Percentiles rank a stretch among this genome's conserved stretches.
phyloP scores from a whole-genome alignment of 2,888 invertebrate species.

The Vesta saturnalis region DNA sequence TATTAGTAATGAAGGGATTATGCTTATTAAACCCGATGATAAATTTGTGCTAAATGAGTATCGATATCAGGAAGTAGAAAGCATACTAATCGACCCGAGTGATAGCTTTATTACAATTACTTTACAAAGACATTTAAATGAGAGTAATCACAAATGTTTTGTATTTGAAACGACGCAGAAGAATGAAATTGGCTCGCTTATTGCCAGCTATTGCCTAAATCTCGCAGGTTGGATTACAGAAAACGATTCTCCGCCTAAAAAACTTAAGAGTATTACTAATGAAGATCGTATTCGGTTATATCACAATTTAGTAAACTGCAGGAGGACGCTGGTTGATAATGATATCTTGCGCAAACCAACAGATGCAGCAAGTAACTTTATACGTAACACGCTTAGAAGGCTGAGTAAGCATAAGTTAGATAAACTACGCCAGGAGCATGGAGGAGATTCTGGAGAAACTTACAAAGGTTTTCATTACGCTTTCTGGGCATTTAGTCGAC shows the following conservation, averaged over 20 bases:
- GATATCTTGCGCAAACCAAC: constrained; percentile 84
- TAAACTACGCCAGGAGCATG: constrained; percentile 75
- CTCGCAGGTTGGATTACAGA: constrained; percentile 86
- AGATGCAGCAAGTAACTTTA: constrained; percentile 85
- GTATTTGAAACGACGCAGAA: constrained; percentile 92
- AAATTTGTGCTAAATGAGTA: constrained; percentile 93
- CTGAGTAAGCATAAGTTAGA: constrained; percentile 87
- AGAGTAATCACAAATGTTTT: constrained; percentile 82
- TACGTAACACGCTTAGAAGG: constrained; percentile 87
- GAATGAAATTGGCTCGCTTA: constrained; percentile 90
- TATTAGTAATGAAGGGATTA: constrained; percentile 89
- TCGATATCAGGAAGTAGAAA: constrained; percentile 90
- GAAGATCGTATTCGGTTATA: constrained; percentile 89
- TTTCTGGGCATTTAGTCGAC: constrained; percentile 92
- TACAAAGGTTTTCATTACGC: constrained; percentile 88
- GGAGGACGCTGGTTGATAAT: constrained; percentile 84
- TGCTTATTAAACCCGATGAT: constrained; percentile 90
- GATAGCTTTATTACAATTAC: constrained; percentile 93
- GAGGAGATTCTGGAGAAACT: constrained; percentile 78
- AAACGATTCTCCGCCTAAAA: constrained; percentile 72
- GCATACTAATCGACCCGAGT: constrained; percentile 89
- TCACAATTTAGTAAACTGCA: constrained; percentile 85
- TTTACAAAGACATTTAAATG: constrained; percentile 76
- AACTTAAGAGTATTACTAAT: constrained; percentile 77
- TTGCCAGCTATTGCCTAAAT: constrained; percentile 90